Percentiles rank a stretch among this genome's conserved stretches.
Evolutionary conservation across 2,113 vertebrate species (phyloP).

Genomic region (Vidua macroura): DNA sequence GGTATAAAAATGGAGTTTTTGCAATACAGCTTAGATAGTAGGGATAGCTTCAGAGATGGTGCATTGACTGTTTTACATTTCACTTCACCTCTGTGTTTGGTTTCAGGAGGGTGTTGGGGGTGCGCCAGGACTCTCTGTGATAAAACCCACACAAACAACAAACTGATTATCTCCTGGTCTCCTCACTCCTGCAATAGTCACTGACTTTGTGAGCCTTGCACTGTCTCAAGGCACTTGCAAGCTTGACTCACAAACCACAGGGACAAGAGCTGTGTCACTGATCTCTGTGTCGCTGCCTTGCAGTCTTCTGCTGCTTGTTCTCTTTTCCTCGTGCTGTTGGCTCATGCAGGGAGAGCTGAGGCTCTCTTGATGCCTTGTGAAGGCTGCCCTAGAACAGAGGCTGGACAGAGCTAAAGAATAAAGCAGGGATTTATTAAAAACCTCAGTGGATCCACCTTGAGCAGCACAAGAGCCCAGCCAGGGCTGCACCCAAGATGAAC

Average conservation of each 20-base stretch:
- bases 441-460: background rate
- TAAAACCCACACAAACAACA: background rate
- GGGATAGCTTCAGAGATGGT: background rate
- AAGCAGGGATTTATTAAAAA: background rate
- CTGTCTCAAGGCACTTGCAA: background rate
- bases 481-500: background rate
- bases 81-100: background rate
- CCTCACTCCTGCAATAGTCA: background rate
- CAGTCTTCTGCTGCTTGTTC: background rate
- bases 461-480: background rate
- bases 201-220: background rate
- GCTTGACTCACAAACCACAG: background rate
- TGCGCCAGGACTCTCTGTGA: background rate
- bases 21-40: background rate
- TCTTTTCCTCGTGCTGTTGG: background rate
- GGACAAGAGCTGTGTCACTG: background rate
- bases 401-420: background rate
- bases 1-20: background rate
- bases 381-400: background rate
- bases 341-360: background rate
- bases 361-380: background rate
- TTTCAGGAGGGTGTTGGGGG: background rate
- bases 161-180: background rate
- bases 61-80: background rate
- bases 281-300: background rate